Evolutionary conservation across 2,888 invertebrate genomes (phyloP), one percentile per base, ranked within the genome.

Genomic region (Rutpela maculata): DNA sequence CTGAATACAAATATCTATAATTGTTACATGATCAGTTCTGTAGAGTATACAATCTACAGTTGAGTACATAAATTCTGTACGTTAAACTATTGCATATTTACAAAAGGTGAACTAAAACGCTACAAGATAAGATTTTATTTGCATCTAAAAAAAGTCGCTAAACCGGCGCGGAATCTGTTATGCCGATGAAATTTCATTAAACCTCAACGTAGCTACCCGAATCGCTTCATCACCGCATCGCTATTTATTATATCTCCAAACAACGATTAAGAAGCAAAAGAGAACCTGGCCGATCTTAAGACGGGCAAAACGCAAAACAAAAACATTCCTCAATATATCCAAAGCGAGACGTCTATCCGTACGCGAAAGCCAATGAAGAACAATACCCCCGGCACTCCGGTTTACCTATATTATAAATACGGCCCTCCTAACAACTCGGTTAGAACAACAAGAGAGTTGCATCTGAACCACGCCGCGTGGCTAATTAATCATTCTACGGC

Each of bases 401-500:
- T 57, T 74, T 74, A 74, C 75, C 75, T 70, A 63, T 63, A 63
- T 70, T 57, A 75, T 63, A 75, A 73, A 65, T 66, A 74, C 67
- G 68, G 68, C 67, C 56, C 57, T 26, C 43, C 60, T 10, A 31
- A 59, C 74, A 77, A 78, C 74, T 78, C 79, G 79, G 78, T 79
- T 79, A 75, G 77, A 81, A 80, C 78, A 79, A 80, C 78, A 78
- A 81, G 79, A 78, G 78, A 80, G 81, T 81, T 83, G 84, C 84
- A 84, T 84, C 83, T 84, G 84, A 84, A 83, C 83, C 81, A 75
- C 69, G 67, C 68, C 81, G 82, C 78, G 80, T 70, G 50, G 87
- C 89, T 89, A 89, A 89, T 89, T 89, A 89, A 89, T 89, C 89
- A 89, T 89, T 88, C 87, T 87, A 86, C 87, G 88, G 88, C 89